A percentile compares a stretch with the other conserved stretches of the same genome.
Conservation (phyloP, 2,113 vertebrate species). For the Procavia capensis region DNA sequence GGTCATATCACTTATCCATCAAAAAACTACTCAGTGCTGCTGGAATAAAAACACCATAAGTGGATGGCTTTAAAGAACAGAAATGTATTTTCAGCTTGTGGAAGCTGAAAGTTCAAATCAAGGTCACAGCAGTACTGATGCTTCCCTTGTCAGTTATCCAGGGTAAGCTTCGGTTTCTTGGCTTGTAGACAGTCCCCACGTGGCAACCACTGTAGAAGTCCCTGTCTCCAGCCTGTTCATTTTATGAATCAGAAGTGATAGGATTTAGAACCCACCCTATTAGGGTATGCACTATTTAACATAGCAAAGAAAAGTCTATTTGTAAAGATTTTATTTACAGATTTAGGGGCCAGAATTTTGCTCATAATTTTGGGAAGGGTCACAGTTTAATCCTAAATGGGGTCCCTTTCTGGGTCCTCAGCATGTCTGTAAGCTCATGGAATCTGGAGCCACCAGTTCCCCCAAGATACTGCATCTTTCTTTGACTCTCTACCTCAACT, state of each 20-base stretch:
- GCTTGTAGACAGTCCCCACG: background rate
- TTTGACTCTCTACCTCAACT: background rate
- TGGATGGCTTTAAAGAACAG: background rate
- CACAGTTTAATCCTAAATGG: background rate
- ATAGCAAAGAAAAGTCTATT: background rate
- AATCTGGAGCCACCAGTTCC: background rate
- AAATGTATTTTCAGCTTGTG: background rate
- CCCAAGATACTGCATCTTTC: fast-evolving
- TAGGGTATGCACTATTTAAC: background rate
- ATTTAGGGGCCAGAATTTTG: too few species aligned
- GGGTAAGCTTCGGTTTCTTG: background rate
- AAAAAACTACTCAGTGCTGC: background rate
- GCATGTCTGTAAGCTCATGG: too few species aligned
- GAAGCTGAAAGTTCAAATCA: background rate
- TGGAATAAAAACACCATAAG: background rate
- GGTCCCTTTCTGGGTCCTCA: background rate
- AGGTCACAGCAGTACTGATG: background rate
- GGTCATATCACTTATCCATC: too few species aligned
- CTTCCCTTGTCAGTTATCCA: background rate
- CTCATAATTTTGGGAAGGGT: background rate
- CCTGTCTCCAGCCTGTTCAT: background rate
- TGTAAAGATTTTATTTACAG: background rate
- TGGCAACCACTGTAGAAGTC: background rate
- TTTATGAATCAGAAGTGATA: background rate
- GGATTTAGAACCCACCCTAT: background rate